These are phyloP conservation scores for Trinorchestia longiramus DNA, from an alignment of 1,140 invertebrate species.

Conservation along the genomic window DNA sequence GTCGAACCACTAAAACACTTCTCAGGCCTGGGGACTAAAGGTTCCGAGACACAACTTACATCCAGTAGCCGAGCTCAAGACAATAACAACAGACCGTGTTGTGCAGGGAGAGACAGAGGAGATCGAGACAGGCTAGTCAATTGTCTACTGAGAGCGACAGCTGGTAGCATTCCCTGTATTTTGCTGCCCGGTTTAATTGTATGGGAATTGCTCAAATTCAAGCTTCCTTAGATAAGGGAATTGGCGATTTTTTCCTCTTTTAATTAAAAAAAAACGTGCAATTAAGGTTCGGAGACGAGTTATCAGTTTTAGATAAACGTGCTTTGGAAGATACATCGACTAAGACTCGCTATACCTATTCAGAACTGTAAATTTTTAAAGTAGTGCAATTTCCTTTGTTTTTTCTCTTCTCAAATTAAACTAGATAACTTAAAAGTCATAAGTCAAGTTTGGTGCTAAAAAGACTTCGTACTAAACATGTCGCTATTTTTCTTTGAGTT, in stretches of 20 bases:
- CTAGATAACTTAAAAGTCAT: too few species aligned
- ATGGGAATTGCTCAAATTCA: neutral
- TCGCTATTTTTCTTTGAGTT: too few species aligned
- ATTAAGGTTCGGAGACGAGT: neutral
- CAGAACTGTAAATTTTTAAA: too few species aligned
- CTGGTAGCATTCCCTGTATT: neutral
- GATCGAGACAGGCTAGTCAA: neutral
- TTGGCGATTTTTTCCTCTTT: neutral
- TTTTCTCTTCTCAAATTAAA: too few species aligned
- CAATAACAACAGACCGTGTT: neutral
- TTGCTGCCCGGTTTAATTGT: neutral
- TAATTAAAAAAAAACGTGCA: neutral
- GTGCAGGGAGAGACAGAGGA: neutral
- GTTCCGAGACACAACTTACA: neutral
- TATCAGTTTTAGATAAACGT: too few species aligned
- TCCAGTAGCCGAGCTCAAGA: neutral
- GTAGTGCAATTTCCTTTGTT: too few species aligned
- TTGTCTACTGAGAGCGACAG: neutral
- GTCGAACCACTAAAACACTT: neutral
- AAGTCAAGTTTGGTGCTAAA: too few species aligned
- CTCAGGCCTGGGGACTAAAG: neutral
- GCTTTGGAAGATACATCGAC: too few species aligned
- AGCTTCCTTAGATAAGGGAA: neutral
- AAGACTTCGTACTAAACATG: too few species aligned
- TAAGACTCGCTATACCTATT: too few species aligned